These are phyloP conservation scores for Riptortus pedestris DNA, from an alignment of 1,140 invertebrate species.

Conservation along the genomic window DNA sequence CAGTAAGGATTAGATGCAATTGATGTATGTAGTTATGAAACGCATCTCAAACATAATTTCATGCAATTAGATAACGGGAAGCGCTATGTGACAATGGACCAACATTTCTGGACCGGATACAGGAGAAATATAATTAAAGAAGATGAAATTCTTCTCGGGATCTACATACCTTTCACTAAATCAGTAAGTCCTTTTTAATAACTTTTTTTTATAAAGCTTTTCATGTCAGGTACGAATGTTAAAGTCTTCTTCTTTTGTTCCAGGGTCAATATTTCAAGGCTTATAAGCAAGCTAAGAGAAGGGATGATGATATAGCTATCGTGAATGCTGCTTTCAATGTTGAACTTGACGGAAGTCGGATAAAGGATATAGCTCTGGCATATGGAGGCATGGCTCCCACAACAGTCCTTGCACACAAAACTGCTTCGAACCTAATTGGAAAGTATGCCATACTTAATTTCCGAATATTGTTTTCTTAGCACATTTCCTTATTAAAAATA, in stretches of 20 bases:
- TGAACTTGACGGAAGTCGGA: slow-evolving; percentile 33
- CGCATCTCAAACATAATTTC: neutral
- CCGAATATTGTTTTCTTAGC: neutral
- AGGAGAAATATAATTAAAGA: slow-evolving; percentile 61
- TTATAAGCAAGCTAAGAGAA: slow-evolving; percentile 82
- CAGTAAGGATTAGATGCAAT: too few relatives aligned
- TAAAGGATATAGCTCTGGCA: slow-evolving; percentile 55
- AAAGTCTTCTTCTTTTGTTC: neutral
- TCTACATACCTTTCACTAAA: slow-evolving; percentile 54
- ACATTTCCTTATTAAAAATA: too few relatives aligned
- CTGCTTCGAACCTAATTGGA: slow-evolving; percentile 52
- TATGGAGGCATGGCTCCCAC: slow-evolving; percentile 87
- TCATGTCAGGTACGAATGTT: neutral
- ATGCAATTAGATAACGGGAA: slow-evolving; percentile 35
- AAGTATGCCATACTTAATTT: slow-evolving; percentile 38
- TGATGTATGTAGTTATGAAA: neutral
- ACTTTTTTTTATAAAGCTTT: slow-evolving; percentile 45
- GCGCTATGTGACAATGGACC: slow-evolving; percentile 61
- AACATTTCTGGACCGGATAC: slow-evolving; percentile 79
- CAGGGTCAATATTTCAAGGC: slow-evolving; percentile 70
- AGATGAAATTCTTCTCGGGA: slow-evolving; percentile 68
- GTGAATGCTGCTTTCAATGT: slow-evolving; percentile 73
- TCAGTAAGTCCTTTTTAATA: slow-evolving; percentile 34
- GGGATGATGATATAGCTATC: slow-evolving; percentile 92
- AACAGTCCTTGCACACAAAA: slow-evolving; percentile 62